These are phyloP conservation scores for Ceyx cyanopectus DNA, from an alignment of 2,113 vertebrate species.

Conservation along the genomic window DNA sequence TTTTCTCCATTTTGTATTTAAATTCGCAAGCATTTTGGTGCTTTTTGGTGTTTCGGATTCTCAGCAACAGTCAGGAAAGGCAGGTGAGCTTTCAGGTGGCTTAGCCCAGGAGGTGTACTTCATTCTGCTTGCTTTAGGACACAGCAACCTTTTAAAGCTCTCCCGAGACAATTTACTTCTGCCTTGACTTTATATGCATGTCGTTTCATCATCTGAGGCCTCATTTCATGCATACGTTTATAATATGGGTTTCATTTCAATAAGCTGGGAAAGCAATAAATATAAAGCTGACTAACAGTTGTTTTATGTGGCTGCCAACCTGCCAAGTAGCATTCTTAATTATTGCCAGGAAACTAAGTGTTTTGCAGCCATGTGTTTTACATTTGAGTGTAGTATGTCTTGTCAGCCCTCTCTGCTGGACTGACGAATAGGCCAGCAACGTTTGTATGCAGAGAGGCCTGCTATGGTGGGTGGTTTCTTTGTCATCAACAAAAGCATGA, in stretches of 20 bases:
- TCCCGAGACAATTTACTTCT: conserved; percentile 56
- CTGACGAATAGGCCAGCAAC: conserved; percentile 75
- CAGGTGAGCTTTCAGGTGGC: conserved; percentile 31
- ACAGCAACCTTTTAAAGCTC: conserved; percentile 14
- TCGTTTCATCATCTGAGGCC: conserved; percentile 69
- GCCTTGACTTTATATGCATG: conserved; percentile 58
- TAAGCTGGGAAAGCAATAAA: conserved; percentile 82
- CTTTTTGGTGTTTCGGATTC: background rate
- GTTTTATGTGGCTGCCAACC: conserved; percentile 86
- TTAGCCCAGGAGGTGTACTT: background rate
- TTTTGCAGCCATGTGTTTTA: conserved; percentile 84
- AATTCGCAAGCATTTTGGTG: background rate
- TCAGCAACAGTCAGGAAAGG: rapidly evolving
- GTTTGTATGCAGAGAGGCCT: conserved; percentile 40
- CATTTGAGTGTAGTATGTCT: conserved; percentile 83
- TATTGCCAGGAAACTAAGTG: conserved; percentile 86
- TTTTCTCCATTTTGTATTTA: background rate
- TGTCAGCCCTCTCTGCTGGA: conserved; percentile 78
- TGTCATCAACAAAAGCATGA: conserved; percentile 47
- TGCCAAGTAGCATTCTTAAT: conserved; percentile 85
- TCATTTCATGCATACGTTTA: conserved; percentile 72
- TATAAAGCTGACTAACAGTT: conserved; percentile 80
- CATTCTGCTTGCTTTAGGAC: conserved; percentile 2
- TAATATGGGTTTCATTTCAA: conserved; percentile 83
- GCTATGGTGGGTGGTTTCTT: conserved; percentile 74